phyloP scores from a whole-genome alignment of 2,113 vertebrate genomes.

The Alligator mississippiensis region DNA sequence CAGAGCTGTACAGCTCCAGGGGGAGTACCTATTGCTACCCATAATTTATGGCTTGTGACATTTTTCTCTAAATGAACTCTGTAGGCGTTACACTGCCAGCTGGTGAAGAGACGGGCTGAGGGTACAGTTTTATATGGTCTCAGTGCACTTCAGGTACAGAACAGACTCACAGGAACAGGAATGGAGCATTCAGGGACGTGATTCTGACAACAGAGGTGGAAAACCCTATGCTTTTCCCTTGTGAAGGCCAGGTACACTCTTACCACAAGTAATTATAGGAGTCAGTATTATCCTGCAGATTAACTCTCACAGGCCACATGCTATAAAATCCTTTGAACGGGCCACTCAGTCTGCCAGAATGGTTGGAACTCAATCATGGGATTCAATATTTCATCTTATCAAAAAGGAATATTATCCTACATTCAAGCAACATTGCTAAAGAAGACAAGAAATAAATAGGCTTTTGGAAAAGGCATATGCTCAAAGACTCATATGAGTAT shows the following conservation, averaged over 20 bases:
- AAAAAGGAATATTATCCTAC: not conserved
- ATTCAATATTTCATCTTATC: not conserved
- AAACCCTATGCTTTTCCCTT: no score
- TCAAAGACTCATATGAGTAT: not conserved
- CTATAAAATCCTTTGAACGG: not conserved
- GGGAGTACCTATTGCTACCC: no score
- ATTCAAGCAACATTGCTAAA: not conserved
- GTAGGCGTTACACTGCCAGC: no score
- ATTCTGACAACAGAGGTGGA: no score
- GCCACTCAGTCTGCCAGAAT: not conserved
- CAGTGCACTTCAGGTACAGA: no score
- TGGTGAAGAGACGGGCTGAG: no score
- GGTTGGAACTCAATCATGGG: accelerated
- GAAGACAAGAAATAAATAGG: not conserved
- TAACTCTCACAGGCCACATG: not conserved
- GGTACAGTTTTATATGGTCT: no score
- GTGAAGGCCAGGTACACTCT: not conserved
- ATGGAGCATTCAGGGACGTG: no score
- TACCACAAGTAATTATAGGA: accelerated
- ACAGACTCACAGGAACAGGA: no score
- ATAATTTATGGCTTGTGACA: no score
- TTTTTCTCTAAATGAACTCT: no score
- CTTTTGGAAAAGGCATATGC: not conserved
- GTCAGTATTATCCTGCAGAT: not conserved
- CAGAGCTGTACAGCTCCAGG: no score